Percentiles rank a stretch among this genome's conserved stretches.
Conservation (phyloP, 2,113 vertebrate genomes). For the Xiphophorus hellerii region DNA sequence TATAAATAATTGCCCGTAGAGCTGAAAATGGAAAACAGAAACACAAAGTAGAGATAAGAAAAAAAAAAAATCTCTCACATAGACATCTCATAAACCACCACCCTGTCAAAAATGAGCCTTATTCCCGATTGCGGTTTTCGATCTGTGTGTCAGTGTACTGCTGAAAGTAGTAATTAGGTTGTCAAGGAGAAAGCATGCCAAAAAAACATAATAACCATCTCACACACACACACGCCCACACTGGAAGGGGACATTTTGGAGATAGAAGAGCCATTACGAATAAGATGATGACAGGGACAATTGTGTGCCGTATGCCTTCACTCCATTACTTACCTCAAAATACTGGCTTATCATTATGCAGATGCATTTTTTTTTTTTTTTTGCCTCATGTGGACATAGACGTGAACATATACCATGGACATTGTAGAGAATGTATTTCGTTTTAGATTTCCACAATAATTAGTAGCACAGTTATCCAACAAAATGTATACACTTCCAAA, state of each 20-base stretch:
- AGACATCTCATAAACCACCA: slow-evolving; percentile 66
- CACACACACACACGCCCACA: slow-evolving; percentile 17
- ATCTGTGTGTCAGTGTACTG: slow-evolving; percentile 60
- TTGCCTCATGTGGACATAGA: slow-evolving; percentile 11
- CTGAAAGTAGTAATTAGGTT: slow-evolving; percentile 75
- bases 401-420: neutral
- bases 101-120: slow-evolving; percentile 65
- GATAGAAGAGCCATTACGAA: slow-evolving; percentile 54
- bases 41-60: neutral
- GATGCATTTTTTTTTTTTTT: slow-evolving; percentile 13
- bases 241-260: slow-evolving; percentile 48
- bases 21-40: slow-evolving; percentile 43
- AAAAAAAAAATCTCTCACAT: slow-evolving; percentile 35
- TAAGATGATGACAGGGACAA: slow-evolving; percentile 40
- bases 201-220: slow-evolving; percentile 55
- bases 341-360: slow-evolving; percentile 29
- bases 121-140: slow-evolving; percentile 63
- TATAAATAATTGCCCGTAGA: slow-evolving; percentile 54
- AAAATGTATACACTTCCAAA: too few species aligned
- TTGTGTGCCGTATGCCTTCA: slow-evolving; percentile 29
- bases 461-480: neutral
- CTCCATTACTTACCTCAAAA: slow-evolving; percentile 24
- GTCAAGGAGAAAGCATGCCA: slow-evolving; percentile 66
- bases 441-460: slow-evolving; percentile 5
- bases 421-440: slow-evolving; percentile 25